These are phyloP conservation scores for Python bivittatus DNA, from an alignment of 2,113 vertebrate genomes.

Conservation along the genomic window DNA sequence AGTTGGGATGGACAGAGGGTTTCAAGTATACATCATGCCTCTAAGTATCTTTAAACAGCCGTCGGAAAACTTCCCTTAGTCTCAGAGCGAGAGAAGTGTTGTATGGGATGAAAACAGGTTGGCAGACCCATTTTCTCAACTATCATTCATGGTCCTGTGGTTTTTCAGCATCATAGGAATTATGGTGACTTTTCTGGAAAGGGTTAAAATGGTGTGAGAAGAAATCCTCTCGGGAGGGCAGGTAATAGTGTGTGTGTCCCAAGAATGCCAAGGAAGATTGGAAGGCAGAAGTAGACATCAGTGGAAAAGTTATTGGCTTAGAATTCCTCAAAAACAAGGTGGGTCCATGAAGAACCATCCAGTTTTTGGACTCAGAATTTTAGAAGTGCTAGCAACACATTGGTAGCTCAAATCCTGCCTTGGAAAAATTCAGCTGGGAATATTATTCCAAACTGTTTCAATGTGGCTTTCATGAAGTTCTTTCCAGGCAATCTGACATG, in stretches of 20 bases:
- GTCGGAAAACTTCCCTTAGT: not conserved
- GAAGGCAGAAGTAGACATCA: too few species aligned
- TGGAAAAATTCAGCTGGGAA: not conserved
- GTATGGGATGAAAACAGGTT: not conserved
- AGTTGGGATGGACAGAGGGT: not conserved
- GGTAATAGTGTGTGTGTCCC: not conserved
- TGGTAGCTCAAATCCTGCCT: not conserved
- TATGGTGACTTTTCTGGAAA: not conserved
- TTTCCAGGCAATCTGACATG: not conserved
- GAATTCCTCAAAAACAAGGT: not conserved
- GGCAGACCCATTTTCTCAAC: not conserved
- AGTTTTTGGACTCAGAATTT: not conserved
- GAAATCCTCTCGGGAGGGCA: not conserved
- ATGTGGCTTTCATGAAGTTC: not conserved
- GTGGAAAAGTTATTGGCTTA: not conserved
- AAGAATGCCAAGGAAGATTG: not conserved
- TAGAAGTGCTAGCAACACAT: not conserved
- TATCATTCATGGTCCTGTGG: not conserved
- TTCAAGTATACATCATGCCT: not conserved
- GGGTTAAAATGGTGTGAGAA: not conserved
- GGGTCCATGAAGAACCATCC: not conserved
- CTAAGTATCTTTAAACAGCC: not conserved
- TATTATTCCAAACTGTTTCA: not conserved
- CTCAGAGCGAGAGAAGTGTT: not conserved
- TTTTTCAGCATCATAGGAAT: not conserved